Evolutionary conservation across 2,113 vertebrate genomes (phyloP), one percentile per base, ranked within the genome.

Genomic region (Dipodomys stephensi): DNA sequence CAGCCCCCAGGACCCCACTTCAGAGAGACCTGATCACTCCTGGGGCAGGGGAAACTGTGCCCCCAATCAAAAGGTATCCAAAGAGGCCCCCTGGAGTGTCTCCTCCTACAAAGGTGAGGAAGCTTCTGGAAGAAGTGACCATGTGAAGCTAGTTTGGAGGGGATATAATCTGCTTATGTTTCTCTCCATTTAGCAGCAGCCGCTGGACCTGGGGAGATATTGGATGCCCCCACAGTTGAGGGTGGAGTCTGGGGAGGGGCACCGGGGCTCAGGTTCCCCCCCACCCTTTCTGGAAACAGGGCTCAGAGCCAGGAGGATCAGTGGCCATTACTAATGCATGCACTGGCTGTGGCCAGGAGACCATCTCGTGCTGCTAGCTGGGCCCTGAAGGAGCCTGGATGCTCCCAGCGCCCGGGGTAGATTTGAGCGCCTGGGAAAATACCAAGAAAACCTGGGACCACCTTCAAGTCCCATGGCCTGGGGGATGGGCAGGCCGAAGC

Each of bases 301-400:
- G 97, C 93, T 1, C 81, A 12, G 88, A 96, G 98, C 97, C 96
- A 49, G 94, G n/a, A 22, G 88, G 98, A 97, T 98, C 97, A 1
- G 93, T 98, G 97, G 93, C 97, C 97, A 98, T 98, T 97, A 98
- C 95, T 98, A 98, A 98, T 98, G 96, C 97, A 98, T 98, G 97
- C 28, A 83, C 83, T 81, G 74, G 81, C 93, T 1, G 82, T 32
- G 82, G 83, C 65, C 0, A 12, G 80, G 92, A 2, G 71, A 87
- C 80, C 94, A 1, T 73, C 83, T 85, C 76, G 25, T 88, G 62
- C 92, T 92, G 92, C 79, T 67, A 68, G 67, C 80, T 94, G 93
- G 87, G 91, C 49, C 39, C 7, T 25, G 1, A 12, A 10, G 69
- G 68, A 18, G 16, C 46, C 46, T 12, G 53, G 76, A 80, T 67